A percentile compares a stretch with the other conserved stretches of the same genome.
Evolutionary conservation across 2,797 vertebrate species (phyloP).

Genomic region (Phoxinus dragarum): DNA sequence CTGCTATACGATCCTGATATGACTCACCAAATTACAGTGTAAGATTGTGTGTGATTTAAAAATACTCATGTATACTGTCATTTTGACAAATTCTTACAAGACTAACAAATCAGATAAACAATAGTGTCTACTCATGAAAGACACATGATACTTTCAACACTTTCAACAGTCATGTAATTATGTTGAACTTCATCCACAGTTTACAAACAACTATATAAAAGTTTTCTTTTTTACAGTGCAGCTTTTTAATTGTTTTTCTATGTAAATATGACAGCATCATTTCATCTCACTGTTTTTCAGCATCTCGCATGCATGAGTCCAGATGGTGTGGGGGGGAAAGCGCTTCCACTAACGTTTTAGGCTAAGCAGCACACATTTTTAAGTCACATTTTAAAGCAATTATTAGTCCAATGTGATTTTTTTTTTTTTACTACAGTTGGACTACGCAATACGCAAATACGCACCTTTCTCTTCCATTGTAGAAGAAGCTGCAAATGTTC

Average conservation of each 20-base stretch:
- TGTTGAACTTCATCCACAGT: neutral
- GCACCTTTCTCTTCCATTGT: no score
- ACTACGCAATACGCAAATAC: no score
- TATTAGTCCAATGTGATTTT: no score
- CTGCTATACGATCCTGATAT: slow-evolving; percentile 25
- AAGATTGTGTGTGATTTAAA: slow-evolving; percentile 10
- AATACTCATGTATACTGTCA: slow-evolving; percentile 18
- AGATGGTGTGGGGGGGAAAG: neutral
- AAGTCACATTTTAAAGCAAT: no score
- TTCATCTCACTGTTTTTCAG: neutral
- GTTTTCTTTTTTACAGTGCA: neutral
- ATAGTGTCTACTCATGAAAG: neutral
- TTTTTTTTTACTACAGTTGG: no score
- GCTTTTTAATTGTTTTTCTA: neutral
- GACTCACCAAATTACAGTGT: slow-evolving; percentile 22
- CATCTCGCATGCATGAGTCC: neutral
- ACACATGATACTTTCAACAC: slow-evolving; percentile 10
- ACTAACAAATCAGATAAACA: slow-evolving; percentile 21
- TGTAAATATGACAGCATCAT: neutral
- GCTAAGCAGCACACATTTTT: no score
- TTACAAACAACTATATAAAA: neutral
- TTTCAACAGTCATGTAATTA: neutral
- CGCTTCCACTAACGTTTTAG: no score
- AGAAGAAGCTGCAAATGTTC: no score
- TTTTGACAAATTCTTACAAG: slow-evolving; percentile 26